These are phyloP conservation scores for Phymastichus coffea DNA, from an alignment of 1,140 invertebrate genomes.

Conservation along the genomic window DNA sequence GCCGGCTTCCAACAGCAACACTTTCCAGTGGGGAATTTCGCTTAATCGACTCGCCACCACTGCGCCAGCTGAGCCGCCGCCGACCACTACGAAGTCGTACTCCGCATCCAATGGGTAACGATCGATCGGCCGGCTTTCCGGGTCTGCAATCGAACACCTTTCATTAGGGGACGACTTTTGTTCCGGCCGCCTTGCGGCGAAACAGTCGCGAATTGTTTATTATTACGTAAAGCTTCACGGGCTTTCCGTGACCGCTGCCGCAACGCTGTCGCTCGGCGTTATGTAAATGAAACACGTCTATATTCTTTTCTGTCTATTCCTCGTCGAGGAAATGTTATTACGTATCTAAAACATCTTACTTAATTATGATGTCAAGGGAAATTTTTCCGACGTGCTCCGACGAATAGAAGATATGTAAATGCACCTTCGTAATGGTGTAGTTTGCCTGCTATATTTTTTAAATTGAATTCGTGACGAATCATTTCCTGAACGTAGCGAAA, in stretches of 20 bases:
- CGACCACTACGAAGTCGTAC: conserved; percentile 86
- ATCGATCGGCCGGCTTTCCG: conserved; percentile 70
- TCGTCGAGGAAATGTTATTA: neutral
- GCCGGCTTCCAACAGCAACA: conserved; percentile 88
- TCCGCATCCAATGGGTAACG: conserved; percentile 60
- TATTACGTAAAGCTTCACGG: no score
- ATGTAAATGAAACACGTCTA: neutral
- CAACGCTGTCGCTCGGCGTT: neutral
- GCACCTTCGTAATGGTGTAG: no score
- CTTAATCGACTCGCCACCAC: conserved; percentile 88
- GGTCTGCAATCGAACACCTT: conserved; percentile 58
- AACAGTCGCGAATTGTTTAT: no score
- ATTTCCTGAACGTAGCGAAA: no score
- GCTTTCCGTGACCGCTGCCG: no score
- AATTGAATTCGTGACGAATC: no score
- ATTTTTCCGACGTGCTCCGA: no score
- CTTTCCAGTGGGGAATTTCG: conserved; percentile 77
- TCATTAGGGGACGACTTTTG: no score
- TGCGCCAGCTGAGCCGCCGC: conserved; percentile 89
- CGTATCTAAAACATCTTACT: conserved; percentile 8
- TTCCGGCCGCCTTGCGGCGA: no score
- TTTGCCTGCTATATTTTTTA: no score
- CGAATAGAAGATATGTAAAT: no score
- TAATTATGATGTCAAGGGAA: conserved; percentile 15
- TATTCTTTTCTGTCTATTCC: neutral